Evolutionary conservation across 2,888 invertebrate species (phyloP), one percentile per base, ranked within the genome.

Genomic region (Leucoptera coffeella): DNA sequence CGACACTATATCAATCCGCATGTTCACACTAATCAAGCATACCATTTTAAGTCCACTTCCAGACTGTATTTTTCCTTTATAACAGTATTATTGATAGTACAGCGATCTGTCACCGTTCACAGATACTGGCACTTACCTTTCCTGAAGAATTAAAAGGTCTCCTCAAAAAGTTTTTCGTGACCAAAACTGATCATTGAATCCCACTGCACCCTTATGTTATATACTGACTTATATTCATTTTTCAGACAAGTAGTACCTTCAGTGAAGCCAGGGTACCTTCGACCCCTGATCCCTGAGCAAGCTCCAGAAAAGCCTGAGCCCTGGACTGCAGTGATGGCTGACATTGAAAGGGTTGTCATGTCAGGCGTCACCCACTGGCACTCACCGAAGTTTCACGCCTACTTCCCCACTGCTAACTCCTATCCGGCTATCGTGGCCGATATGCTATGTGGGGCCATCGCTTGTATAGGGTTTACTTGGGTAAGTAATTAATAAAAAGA

Each of bases 331-430:
- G 85, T 99, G 29, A 85, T 97, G 80, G 77, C 78, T 4, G 97
- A 97, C 52, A 79, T 99, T 33, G 96, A 97, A 53, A 74, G 84
- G 28, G 87, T 95, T 29, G 89, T 99, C 37, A 96, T 97, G 95
- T 95, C 96, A 0, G 97, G 97, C 25, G 91, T 94, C 29, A 95
- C 95, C 1, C 95, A 95, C 49, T 96, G 95, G 95, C 91, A 94
- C 53, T 91, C 90, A 28, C 95, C 95, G 5, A 79, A 85, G 46
- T 96, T 96, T 67, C 91, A 93, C 58, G 95, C 94, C 4, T 96
- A 95, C 62, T 93, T 90, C 58, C 92, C 92, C 11, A 90, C 92
- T 0, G 93, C 86, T 14, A 90, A 90, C 59, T 93, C 93, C 0
- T 95, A 92, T 58, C 89, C 95, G 1, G 82, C 91, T 7, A 91